Percentiles rank a stretch among this genome's conserved stretches.
Evolutionary conservation across 2,113 vertebrate species (phyloP).

Genomic region (Mesoclemmys tuberculata): DNA sequence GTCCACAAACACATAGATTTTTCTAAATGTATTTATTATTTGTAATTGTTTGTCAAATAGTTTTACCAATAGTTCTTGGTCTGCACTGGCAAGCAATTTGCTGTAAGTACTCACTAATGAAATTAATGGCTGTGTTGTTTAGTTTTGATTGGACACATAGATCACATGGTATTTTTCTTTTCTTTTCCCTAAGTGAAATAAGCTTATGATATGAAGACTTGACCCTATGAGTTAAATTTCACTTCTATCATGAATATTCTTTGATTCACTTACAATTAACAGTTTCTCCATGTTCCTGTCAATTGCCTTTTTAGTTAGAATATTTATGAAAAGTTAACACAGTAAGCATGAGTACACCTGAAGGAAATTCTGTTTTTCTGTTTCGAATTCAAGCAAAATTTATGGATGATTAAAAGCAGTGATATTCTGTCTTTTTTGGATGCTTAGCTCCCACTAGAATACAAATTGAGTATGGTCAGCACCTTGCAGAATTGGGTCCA

Average conservation of each 20-base stretch:
- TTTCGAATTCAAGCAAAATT: neutral
- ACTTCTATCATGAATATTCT: neutral
- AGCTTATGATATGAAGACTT: neutral
- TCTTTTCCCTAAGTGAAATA: neutral
- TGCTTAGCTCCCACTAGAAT: neutral
- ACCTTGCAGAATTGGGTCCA: rapidly evolving
- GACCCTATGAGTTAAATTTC: neutral
- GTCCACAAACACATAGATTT: constrained; percentile 4
- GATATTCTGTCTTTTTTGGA: neutral
- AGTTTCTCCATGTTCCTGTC: neutral
- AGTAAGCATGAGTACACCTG: neutral
- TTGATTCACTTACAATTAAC: neutral
- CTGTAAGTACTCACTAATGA: neutral
- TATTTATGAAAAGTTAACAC: neutral
- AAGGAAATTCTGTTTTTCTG: neutral
- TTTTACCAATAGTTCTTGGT: neutral
- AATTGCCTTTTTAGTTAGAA: neutral
- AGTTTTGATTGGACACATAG: neutral
- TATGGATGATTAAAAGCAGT: neutral
- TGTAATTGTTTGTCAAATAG: constrained; percentile 37
- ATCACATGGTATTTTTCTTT: neutral
- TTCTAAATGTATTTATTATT: neutral
- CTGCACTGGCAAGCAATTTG: constrained; percentile 12
- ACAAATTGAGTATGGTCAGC: neutral
- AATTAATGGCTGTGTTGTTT: neutral